Evolutionary conservation across 2,797 vertebrate species (phyloP), one percentile per base, ranked within the genome.

Genomic region (Australoheros facetus): DNA sequence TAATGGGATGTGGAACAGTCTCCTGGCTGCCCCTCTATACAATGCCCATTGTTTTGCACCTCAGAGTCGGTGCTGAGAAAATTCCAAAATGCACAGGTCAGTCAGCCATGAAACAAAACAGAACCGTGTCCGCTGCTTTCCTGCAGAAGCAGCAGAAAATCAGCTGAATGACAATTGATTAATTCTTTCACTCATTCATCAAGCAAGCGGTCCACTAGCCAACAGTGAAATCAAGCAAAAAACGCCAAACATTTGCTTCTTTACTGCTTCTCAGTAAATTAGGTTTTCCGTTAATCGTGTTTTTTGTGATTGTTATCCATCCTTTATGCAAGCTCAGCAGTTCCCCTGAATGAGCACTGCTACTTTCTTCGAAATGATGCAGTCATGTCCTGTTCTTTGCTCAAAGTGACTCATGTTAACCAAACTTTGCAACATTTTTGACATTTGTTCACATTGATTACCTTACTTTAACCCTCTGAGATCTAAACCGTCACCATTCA

Each of bases 21-120:
- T 87, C 57, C 55, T 83, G 64, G 53, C 70, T 75, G 73, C 60
- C n/a, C 39, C 21, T 80, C 62, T 51, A 34, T 75, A 85, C 71
- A 85, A 75, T 58, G 39, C 26, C 74, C 55, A 84, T 83, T 92
- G 90, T 93, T 90, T 85, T 62, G 26, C 42, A 54, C 42, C 62
- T 84, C 30, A 62, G 77, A 75, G 64, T 55, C 53, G 0, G 17
- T 62, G 56, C 84, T 48, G 78, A 85, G 42, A 82, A 86, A 82
- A 85, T 83, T 75, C 69, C 51, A 78, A 69, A 82, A 81, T 78
- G 62, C 71, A 58, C 70, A 45, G 59, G 71, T 79, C 19, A 79
- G 73, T 69, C 80, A 79, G 78, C 73, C 48, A 2, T 84, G 82
- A 87, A 83, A 66, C 57, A 75, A 56, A 79, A 58, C 45, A 30